These are phyloP conservation scores for Andrena minutula DNA, from an alignment of 2,888 invertebrate genomes.

Conservation along the genomic window DNA sequence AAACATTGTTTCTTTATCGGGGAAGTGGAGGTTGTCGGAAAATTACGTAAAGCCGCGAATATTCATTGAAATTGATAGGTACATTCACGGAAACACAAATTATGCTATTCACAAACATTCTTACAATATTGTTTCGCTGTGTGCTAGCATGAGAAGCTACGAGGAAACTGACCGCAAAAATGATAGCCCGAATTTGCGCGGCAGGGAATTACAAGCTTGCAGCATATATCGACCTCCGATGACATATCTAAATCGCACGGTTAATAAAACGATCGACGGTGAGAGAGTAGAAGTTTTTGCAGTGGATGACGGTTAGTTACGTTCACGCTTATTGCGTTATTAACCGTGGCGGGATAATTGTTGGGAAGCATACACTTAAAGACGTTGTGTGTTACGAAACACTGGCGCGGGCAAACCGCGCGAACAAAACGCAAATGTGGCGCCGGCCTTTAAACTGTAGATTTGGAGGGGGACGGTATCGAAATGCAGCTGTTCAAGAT, in stretches of 20 bases:
- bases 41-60: slow-evolving; percentile 74
- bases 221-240: slow-evolving; percentile 77
- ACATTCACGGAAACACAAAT: neutral
- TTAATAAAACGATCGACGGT: slow-evolving; percentile 73
- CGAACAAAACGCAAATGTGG: no score
- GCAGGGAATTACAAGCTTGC: slow-evolving; percentile 72
- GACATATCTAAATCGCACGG: slow-evolving; percentile 72
- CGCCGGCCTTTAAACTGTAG: slow-evolving; percentile 48
- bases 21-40: slow-evolving; percentile 76
- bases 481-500: slow-evolving; percentile 77
- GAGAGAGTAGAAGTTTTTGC: slow-evolving; percentile 69
- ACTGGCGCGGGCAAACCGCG: no score
- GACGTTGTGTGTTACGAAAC: no score
- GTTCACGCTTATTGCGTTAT: no score
- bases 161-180: slow-evolving; percentile 61
- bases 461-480: slow-evolving; percentile 78
- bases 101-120: no score
- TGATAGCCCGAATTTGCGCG: slow-evolving; percentile 70
- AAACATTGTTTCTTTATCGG: slow-evolving; percentile 72
- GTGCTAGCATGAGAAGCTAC: slow-evolving; percentile 56
- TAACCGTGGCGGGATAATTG: neutral
- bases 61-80: slow-evolving; percentile 73
- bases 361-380: neutral
- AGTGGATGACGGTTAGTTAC: slow-evolving; percentile 68
- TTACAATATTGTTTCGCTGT: neutral